Evolutionary conservation across 2,797 vertebrate genomes (phyloP), one percentile per base, ranked within the genome.

Genomic region (Propithecus perrieri): DNA sequence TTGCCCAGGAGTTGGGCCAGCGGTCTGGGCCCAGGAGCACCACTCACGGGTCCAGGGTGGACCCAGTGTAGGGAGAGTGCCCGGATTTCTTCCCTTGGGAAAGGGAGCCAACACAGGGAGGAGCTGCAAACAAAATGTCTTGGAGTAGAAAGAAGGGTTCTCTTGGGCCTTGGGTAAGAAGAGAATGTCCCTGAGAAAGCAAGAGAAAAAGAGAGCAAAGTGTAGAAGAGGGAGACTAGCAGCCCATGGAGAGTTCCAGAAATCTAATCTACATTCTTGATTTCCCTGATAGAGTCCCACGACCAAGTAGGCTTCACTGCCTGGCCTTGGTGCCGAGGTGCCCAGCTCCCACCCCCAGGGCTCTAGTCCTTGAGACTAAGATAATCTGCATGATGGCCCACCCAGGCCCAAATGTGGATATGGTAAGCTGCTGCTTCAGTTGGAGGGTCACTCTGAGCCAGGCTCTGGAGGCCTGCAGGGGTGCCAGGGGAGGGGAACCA

Each of bases 41-140:
- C 33, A 61, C 46, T 55, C 33, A 30, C 2, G 2, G 65, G 3
- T 22, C 38, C 15, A 30, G 20, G 4, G 26, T n/a, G 13, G 55
- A 17, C 14, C n/a, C 6, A 2, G 13, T 1, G 1, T 4, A 71
- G 22, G 18, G 28, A 6, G 7, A 26, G 3, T 7, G 28, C 24
- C 63, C 59, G 33, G 10, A 75, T 41, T 33, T 72, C 43, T 83
- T 84, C 74, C 26, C 33, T 50, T 53, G 61, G 53, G 26, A 3
- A 72, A 57, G 28, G 14, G 17, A 53, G 18, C 20, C 48, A 78
- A 71, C 43, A 17, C 50, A 26, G 35, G 35, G 15, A 57, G 1
- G 1, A 71, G 3, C 84, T 74, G 7, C 28, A 69, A 55, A 35
- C 24, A n/a, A 55, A 59, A 53, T 10, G 24, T 55, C 18, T 55